Evolutionary conservation across 2,113 vertebrate genomes (phyloP), one percentile per base, ranked within the genome.

Genomic region (Ceyx cyanopectus): DNA sequence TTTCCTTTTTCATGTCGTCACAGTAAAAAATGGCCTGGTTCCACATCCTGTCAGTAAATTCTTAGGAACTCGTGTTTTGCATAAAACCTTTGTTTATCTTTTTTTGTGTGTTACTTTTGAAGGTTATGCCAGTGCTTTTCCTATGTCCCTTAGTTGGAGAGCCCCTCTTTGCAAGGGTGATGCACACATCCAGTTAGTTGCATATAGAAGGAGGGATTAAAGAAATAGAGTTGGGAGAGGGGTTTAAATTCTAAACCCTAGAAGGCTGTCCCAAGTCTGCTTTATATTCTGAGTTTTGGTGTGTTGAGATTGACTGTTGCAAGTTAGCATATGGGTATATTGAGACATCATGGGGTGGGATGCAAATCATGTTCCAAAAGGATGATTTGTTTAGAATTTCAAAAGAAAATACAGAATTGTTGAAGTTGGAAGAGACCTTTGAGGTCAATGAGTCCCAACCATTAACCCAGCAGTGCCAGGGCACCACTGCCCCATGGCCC

Each of bases 71-170:
- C 60, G 11, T 45, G 26, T 85, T 89, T 92, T 87, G 68, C 43
- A 27, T 80, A 74, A 92, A 95, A 50, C 16, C 46, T 85, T 89
- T 74, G 54, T 91, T 94, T 94, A 20, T 81, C 29, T 92, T 79
- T 45, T 45, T 37, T 15, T 61, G 9, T 16, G 1, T 24, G 7
- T 60, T 83, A 30, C 61, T 83, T 83, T 37, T 73, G 75, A 88
- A 87, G 72, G 65, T 69, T 73, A 15, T 85, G 60, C 6, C 45
- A 83, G 62, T 13, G 12, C 70, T 85, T 87, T 34, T 70, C 41
- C 22, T 50, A 1, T 20, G 53, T 37, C 72, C 14, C 21, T 37
- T n/a, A 22, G n/a, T 37, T 81, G 66, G 80, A 3, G 68, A 32
- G n/a, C 40, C 76, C 14, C 37, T 68, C 40, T 68, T 65, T 78